These are phyloP conservation scores for Calameuta idolon DNA, from an alignment of 2,888 invertebrate species.

Conservation along the genomic window DNA sequence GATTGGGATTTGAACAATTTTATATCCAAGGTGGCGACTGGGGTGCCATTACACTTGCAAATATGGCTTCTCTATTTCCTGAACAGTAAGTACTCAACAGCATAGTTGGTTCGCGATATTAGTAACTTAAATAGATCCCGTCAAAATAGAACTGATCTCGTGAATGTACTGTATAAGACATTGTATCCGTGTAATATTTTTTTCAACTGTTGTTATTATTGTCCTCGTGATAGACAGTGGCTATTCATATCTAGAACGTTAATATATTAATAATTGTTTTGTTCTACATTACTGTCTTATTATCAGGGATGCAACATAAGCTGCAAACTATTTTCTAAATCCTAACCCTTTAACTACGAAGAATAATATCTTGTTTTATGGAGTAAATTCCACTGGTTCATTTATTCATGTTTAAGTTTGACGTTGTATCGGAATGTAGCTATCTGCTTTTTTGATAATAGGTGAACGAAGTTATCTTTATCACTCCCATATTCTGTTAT, in stretches of 20 bases:
- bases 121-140: not conserved
- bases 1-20: conserved; percentile 76
- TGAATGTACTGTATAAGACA: not conserved
- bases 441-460: not conserved
- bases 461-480: conserved; percentile 21
- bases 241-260: too few species aligned
- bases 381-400: not conserved
- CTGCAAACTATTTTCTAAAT: not conserved
- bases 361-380: not conserved
- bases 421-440: not conserved
- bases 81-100: conserved; percentile 58
- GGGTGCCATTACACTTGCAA: conserved; percentile 76
- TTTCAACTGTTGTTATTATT: too few species aligned
- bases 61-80: conserved; percentile 76
- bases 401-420: not conserved
- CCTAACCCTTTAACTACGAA: not conserved
- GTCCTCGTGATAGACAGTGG: too few species aligned
- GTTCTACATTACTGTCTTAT: too few species aligned
- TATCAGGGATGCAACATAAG: too few species aligned
- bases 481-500: not conserved
- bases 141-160: not conserved
- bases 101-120: not conserved
- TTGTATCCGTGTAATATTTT: not conserved
- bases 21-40: conserved; percentile 87
- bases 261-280: too few species aligned